Evolutionary conservation across 2,888 invertebrate species (phyloP).

Genomic region (Coenonympha glycerion): DNA sequence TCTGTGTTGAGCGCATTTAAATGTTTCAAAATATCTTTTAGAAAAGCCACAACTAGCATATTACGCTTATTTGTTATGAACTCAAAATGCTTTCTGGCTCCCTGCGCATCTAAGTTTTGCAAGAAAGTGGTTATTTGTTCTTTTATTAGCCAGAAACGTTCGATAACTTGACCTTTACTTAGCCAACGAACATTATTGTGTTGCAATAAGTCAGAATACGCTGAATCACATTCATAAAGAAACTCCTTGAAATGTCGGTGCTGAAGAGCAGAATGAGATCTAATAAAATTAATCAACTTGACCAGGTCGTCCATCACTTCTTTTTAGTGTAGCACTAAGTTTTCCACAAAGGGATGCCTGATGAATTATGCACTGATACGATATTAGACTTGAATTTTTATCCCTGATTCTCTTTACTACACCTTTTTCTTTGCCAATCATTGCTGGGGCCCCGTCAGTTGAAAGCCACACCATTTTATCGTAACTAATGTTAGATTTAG

Average conservation of each 20-base stretch:
- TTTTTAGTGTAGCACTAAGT: background rate
- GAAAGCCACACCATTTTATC: too few relatives aligned
- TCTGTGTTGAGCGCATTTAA: constrained; percentile 28
- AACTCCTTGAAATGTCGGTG: background rate
- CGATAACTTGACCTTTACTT: constrained; percentile 23
- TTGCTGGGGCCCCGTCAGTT: too few relatives aligned
- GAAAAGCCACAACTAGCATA: too few relatives aligned
- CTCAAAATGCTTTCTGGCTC: too few relatives aligned
- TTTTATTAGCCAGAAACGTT: constrained; percentile 21
- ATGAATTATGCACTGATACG: background rate
- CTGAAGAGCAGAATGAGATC: background rate
- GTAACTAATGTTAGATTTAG: too few relatives aligned
- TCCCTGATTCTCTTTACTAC: too few relatives aligned
- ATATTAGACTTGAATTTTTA: background rate
- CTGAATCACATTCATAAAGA: background rate
- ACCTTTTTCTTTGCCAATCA: too few relatives aligned
- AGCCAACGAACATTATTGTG: background rate
- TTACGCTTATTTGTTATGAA: too few relatives aligned
- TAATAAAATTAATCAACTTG: background rate
- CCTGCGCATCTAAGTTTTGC: constrained; percentile 16
- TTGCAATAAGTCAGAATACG: background rate
- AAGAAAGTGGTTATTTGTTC: constrained; percentile 33
- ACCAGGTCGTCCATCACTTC: background rate
- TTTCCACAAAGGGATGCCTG: background rate
- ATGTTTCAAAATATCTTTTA: constrained; percentile 26